A percentile compares a stretch with the other conserved stretches of the same genome.
Conservation (phyloP, 1,140 invertebrate genomes). For the Bactericera cockerelli region DNA sequence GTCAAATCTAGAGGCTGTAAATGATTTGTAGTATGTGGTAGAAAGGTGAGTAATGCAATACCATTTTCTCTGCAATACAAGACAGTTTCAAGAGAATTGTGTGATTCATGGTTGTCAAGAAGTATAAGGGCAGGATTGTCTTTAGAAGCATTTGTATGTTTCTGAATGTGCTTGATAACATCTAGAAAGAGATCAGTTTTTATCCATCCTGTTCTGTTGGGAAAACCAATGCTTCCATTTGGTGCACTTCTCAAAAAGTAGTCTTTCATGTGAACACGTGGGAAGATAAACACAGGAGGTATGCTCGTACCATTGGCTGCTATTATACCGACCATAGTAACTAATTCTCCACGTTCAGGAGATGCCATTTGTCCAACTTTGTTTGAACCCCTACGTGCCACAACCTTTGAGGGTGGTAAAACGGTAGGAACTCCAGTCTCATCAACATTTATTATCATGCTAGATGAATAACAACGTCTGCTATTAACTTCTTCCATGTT, state of each 20-base stretch:
- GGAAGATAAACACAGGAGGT: constrained; percentile 31
- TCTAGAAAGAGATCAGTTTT: constrained; percentile 20
- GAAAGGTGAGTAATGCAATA: constrained; percentile 29
- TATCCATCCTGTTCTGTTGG: constrained; percentile 29
- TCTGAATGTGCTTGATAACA: constrained; percentile 21
- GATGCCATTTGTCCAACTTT: constrained; percentile 28
- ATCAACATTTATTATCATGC: constrained; percentile 29
- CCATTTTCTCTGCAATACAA: constrained; percentile 22
- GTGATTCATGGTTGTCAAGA: constrained; percentile 26
- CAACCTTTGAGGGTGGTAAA: constrained; percentile 28
- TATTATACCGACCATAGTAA: constrained; percentile 26
- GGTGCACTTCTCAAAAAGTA: constrained; percentile 17
- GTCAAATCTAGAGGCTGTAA: constrained; percentile 33
- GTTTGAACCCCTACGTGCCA: constrained; percentile 26
- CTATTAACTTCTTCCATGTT: constrained; percentile 21
- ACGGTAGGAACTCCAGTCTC: constrained; percentile 32
- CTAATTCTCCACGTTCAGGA: constrained; percentile 28
- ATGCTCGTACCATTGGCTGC: constrained; percentile 27
- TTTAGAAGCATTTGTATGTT: constrained; percentile 18
- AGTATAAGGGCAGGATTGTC: constrained; percentile 28
- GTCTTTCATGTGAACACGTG: constrained; percentile 25
- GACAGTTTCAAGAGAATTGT: constrained; percentile 8
- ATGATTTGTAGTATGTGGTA: constrained; percentile 32
- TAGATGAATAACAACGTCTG: constrained; percentile 25
- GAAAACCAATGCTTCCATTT: constrained; percentile 24